Percentiles rank a stretch among this genome's conserved stretches.
Conservation (phyloP, 2,888 invertebrate genomes). For the Acronicta aceris region DNA sequence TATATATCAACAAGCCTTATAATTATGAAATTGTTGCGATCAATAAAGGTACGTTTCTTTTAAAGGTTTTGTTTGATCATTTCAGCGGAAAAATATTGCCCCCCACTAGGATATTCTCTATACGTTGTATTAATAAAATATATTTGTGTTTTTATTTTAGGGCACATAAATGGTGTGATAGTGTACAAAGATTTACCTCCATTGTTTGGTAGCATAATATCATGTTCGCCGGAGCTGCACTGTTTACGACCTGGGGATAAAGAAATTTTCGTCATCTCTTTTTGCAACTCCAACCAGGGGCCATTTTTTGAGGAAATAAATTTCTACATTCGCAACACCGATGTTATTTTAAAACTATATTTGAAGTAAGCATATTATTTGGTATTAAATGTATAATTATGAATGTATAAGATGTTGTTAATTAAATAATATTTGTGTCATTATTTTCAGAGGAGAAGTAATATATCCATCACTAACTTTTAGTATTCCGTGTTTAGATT, state of each 20-base stretch:
- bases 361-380: constrained; percentile 83
- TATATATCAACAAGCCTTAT: constrained; percentile 89
- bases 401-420: neutral
- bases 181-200: constrained; percentile 79
- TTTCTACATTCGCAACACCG: constrained; percentile 89
- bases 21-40: constrained; percentile 89
- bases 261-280: constrained; percentile 87
- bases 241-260: constrained; percentile 85
- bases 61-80: neutral
- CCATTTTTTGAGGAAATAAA: constrained; percentile 90
- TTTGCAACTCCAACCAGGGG: constrained; percentile 89
- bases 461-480: constrained; percentile 90
- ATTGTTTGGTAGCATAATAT: constrained; percentile 89
- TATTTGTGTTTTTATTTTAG: constrained; percentile 66
- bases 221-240: constrained; percentile 82
- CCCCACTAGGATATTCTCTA: too few relatives aligned
- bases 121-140: neutral
- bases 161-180: constrained; percentile 90
- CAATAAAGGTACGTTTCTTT: constrained; percentile 83
- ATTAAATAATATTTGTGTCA: neutral
- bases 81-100: too few relatives aligned
- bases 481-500: constrained; percentile 86
- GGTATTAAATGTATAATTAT: neutral
- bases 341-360: constrained; percentile 86
- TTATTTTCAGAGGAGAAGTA: constrained; percentile 87